Conservation (phyloP, 1,140 invertebrate genomes). For the Neodiprion pinetum region DNA sequence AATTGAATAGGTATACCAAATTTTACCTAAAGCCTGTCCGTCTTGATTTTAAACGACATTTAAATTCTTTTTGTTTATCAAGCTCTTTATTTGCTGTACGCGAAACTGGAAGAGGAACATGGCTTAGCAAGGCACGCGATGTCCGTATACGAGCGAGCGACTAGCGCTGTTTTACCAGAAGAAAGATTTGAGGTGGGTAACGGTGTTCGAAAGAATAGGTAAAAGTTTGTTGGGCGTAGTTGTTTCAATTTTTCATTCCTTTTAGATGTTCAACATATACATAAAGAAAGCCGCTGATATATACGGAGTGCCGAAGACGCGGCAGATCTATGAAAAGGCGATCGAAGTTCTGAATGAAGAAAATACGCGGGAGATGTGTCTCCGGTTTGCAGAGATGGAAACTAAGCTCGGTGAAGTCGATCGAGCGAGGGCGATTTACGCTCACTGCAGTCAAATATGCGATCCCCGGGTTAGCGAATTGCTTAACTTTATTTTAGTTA, state of each 20-base stretch:
- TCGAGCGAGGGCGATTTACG: conserved; percentile 94
- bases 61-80: conserved; percentile 38
- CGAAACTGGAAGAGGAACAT: conserved; percentile 98
- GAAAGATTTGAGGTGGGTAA: conserved; percentile 86
- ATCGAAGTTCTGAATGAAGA: conserved; percentile 93
- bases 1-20: not conserved
- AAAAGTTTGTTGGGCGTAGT: conserved; percentile 14
- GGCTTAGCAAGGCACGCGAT: conserved; percentile 97
- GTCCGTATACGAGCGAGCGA: conserved; percentile 96
- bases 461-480: conserved; percentile 82
- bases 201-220: conserved; percentile 5
- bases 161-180: conserved; percentile 86
- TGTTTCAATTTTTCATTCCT: conserved; percentile 31
- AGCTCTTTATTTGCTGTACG: conserved; percentile 95
- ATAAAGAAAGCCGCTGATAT: conserved; percentile 98
- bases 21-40: not conserved
- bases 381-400: conserved; percentile 97
- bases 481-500: conserved; percentile 8
- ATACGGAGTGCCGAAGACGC: conserved; percentile 94
- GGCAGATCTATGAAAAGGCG: conserved; percentile 98
- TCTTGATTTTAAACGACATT: not conserved
- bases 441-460: conserved; percentile 98
- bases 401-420: conserved; percentile 98
- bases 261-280: conserved; percentile 96
- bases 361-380: conserved; percentile 94